A percentile compares a stretch with the other conserved stretches of the same genome.
Evolutionary conservation across 1,140 invertebrate species (phyloP).

Genomic region (Brachystomella parvula): DNA sequence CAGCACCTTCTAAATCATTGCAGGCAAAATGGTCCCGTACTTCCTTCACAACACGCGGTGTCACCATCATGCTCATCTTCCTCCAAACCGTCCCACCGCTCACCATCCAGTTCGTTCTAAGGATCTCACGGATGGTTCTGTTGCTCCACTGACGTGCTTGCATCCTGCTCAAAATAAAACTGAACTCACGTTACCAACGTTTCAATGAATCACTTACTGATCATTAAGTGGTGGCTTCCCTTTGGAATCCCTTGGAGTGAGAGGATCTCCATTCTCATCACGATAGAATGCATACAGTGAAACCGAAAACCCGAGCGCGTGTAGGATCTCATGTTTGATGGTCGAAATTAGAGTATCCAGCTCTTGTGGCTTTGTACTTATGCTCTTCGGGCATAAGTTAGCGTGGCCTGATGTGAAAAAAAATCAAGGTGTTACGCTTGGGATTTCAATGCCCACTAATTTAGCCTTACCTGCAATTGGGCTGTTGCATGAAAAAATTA

Average conservation of each 20-base stretch:
- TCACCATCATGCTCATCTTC: constrained; percentile 83
- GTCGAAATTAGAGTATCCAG: constrained; percentile 87
- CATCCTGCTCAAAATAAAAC: constrained; percentile 48
- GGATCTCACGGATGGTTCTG: constrained; percentile 70
- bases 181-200: background rate
- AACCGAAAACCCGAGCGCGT: constrained; percentile 92
- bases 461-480: constrained; percentile 63
- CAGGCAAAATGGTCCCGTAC: constrained; percentile 88
- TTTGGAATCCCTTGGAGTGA: constrained; percentile 71
- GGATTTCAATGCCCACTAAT: too few relatives aligned
- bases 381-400: constrained; percentile 92
- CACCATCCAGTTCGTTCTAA: constrained; percentile 74
- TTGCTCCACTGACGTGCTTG: constrained; percentile 92
- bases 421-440: too few relatives aligned
- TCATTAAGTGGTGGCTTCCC: constrained; percentile 82
- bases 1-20: constrained; percentile 81
- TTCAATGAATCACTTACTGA: constrained; percentile 55
- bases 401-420: constrained; percentile 77
- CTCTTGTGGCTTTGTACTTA: constrained; percentile 87
- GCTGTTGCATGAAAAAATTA: constrained; percentile 46
- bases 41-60: constrained; percentile 75
- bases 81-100: constrained; percentile 63
- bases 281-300: constrained; percentile 90
- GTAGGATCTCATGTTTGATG: constrained; percentile 97
- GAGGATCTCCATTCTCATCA: constrained; percentile 73